phyloP scores from a whole-genome alignment of 2,888 invertebrate species.

The Heteromyza rotundicornis region DNA sequence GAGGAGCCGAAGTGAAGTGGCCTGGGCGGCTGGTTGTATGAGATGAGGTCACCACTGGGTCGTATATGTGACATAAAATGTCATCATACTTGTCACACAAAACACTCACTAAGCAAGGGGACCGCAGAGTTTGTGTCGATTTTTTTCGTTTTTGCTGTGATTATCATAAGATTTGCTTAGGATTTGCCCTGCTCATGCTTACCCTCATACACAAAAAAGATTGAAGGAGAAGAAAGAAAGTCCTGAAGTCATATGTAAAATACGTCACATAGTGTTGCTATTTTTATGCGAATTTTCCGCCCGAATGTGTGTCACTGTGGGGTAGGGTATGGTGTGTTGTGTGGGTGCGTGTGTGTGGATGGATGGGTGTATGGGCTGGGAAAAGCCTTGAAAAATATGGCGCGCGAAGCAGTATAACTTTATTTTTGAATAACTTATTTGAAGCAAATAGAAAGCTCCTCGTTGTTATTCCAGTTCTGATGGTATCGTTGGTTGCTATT shows the following conservation, averaged over 20 bases:
- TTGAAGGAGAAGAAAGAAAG: background rate
- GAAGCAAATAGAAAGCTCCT: too few relatives aligned
- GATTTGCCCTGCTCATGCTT: background rate
- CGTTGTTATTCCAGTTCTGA: background rate
- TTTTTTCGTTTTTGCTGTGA: background rate
- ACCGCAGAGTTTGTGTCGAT: background rate
- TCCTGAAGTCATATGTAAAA: conserved; percentile 21
- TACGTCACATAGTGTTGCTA: conserved; percentile 21
- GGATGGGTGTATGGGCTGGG: background rate
- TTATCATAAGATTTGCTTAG: conserved; percentile 17
- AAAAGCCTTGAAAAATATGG: background rate
- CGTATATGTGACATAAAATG: conserved; percentile 13
- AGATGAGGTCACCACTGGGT: conserved; percentile 17
- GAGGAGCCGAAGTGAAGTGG: background rate
- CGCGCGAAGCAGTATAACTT: conserved; percentile 13
- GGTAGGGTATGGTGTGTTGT: conserved; percentile 1
- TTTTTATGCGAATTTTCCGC: background rate
- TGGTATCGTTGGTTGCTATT: background rate
- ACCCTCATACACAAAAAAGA: background rate
- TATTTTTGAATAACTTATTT: background rate
- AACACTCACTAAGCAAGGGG: background rate
- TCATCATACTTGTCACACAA: conserved; percentile 9
- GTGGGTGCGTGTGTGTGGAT: conserved; percentile 16
- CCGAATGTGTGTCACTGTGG: background rate
- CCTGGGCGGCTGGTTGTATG: background rate